Conservation (phyloP, 2,113 vertebrate genomes). For the Lophius piscatorius region DNA sequence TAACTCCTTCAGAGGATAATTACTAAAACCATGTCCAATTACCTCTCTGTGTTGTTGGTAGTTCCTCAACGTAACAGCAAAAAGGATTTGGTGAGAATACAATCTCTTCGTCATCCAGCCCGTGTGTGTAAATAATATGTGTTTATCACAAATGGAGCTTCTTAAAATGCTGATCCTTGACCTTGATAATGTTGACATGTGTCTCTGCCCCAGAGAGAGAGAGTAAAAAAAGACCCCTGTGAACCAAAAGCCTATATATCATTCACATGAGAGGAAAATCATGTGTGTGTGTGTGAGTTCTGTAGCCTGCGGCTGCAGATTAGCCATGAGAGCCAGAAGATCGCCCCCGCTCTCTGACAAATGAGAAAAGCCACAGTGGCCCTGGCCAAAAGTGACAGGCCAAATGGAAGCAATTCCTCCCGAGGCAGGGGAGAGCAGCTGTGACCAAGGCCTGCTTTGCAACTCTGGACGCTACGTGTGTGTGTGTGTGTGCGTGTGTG, state of each 20-base stretch:
- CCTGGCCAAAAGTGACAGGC: slow-evolving; percentile 79
- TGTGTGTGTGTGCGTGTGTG: slow-evolving; percentile 13
- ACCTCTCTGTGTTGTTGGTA: slow-evolving; percentile 33
- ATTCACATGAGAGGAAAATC: slow-evolving; percentile 45
- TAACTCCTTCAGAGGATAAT: slow-evolving; percentile 41
- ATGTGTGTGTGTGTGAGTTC: slow-evolving; percentile 24
- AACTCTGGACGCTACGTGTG: slow-evolving; percentile 52
- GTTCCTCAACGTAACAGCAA: slow-evolving; percentile 30
- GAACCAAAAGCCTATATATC: slow-evolving; percentile 52
- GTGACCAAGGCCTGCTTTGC: slow-evolving; percentile 75
- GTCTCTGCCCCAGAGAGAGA: slow-evolving; percentile 27
- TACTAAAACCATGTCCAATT: slow-evolving; percentile 51
- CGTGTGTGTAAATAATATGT: slow-evolving; percentile 14
- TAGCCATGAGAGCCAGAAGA: slow-evolving; percentile 77
- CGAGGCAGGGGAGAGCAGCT: slow-evolving; percentile 83
- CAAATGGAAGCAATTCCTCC: slow-evolving; percentile 88
- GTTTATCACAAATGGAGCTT: slow-evolving; percentile 9
- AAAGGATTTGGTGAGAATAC: slow-evolving; percentile 13
- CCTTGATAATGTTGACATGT: slow-evolving; percentile 38
- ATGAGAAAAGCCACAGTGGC: slow-evolving; percentile 83
- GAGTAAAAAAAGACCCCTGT: slow-evolving; percentile 67
- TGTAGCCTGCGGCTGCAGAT: slow-evolving; percentile 71
- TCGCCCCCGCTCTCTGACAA: slow-evolving; percentile 75
- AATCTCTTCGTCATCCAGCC: slow-evolving; percentile 9
- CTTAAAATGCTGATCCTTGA: slow-evolving; percentile 25